These are phyloP conservation scores for Nettapus auritus DNA, from an alignment of 2,113 vertebrate genomes.

Conservation along the genomic window DNA sequence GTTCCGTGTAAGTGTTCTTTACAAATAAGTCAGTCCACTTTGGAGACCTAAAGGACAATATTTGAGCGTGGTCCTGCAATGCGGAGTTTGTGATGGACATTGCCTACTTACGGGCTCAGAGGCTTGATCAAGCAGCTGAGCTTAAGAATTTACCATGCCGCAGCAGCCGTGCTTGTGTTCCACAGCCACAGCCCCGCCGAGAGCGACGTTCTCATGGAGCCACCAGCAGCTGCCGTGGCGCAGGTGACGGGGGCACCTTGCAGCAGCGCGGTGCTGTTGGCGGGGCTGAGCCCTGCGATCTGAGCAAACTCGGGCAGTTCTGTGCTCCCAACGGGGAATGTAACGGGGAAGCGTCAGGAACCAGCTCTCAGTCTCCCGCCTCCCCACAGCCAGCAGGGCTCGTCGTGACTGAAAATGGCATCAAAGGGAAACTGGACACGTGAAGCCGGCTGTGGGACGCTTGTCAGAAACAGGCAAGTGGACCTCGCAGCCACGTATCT, in stretches of 20 bases:
- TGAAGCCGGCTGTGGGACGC: neutral
- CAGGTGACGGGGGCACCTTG: neutral
- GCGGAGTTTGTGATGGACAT: neutral
- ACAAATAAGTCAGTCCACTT: neutral
- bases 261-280: neutral
- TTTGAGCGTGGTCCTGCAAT: neutral
- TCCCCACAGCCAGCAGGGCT: neutral
- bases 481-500: neutral
- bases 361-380: neutral
- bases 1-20: too few relatives aligned
- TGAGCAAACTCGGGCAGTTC: neutral
- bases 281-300: neutral
- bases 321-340: rapidly evolving
- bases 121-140: neutral
- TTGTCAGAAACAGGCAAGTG: neutral
- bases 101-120: neutral
- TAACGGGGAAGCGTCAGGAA: neutral
- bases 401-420: rapidly evolving
- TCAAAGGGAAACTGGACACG: neutral
- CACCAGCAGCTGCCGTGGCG: neutral
- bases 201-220: neutral
- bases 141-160: neutral
- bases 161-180: neutral
- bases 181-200: neutral
- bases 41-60: neutral